Base-by-base conservation (phyloP, 2,888 invertebrate species). In the Drosophila nigricruria region DNA sequence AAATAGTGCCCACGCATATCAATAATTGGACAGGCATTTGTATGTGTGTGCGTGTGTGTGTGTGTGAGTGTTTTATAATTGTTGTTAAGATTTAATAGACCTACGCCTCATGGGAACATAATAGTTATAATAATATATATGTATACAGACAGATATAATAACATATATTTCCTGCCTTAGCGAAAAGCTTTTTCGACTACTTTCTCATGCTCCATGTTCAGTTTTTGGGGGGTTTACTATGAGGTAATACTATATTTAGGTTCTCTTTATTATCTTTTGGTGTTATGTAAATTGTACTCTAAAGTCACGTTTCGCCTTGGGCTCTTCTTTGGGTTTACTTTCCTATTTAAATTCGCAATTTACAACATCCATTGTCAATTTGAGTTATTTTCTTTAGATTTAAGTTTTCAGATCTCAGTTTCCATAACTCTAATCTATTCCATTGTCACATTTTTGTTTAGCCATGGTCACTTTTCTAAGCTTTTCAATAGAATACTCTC, bases 1-100 rank as follows among this genome's bases (percentile, higher is more conserved):
- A 77, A 63, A 57, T 50, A 49, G 50, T 49, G 57, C 66, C 72
- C 70, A 72, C 79, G 50, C 58, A 52, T 49, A 72, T 52, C 30
- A 65, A 50, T 57, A 61, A 70, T 57, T 47, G 32, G 18, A 58
- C 18, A 30, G 18, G 16, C 4, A 14, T 20, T 5, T 16, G 23
- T 34, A 12, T 34, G 30, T 3, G 18, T 40, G 32, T 12, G n/a
- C n/a, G 16, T 30, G 14, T 20, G 27, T 36, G 18, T 57, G 30
- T 45, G 32, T 42, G 42, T 3, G 30, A 10, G 43, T 45, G 45
- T 0, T 27, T 45, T 18, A 9, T 6, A 47, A 18, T 36, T 12
- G 32, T 38, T 43, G 43, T n/a, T 47, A 38, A 16, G 10, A 47
- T 27, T 58, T 38, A 27, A 58, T 27, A 18, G 25, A 45, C 18